A percentile compares a stretch with the other conserved stretches of the same genome.
Conservation (phyloP, 53 echinoderm and acorn worm genomes). For the Echinometra lucunter region DNA sequence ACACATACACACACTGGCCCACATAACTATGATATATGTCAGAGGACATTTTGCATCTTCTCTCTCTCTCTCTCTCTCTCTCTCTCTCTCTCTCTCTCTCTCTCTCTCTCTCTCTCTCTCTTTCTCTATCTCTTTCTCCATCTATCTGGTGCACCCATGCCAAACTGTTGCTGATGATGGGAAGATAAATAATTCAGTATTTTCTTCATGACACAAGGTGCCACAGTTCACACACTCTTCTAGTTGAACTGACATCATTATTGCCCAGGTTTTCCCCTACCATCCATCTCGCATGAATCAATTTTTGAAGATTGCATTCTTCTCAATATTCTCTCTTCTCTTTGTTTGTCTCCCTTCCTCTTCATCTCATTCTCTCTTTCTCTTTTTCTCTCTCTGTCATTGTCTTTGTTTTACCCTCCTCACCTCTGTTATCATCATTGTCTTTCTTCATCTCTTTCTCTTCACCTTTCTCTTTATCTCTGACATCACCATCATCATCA, state of each 20-base stretch:
- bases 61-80: background rate
- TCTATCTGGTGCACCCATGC: background rate
- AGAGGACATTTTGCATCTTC: background rate
- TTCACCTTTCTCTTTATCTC: background rate
- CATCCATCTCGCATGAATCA: constrained; percentile 30
- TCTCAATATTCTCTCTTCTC: background rate
- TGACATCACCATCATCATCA: too few relatives aligned
- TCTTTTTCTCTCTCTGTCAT: background rate
- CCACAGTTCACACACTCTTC: background rate
- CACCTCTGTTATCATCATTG: too few relatives aligned
- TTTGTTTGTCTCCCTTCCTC: background rate
- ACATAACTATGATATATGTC: background rate
- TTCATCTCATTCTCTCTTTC: background rate
- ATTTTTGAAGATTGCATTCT: constrained; percentile 16
- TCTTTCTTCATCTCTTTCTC: too few relatives aligned
- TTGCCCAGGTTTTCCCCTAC: background rate
- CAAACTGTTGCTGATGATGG: constrained; percentile 34
- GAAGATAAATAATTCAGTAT: constrained; percentile 55
- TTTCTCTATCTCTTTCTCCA: background rate
- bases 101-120: background rate
- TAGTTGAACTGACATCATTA: background rate
- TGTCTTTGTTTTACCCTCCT: background rate
- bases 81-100: background rate
- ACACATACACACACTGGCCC: background rate
- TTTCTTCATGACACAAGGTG: constrained; percentile 25